A percentile compares a stretch with the other conserved stretches of the same genome.
Conservation (phyloP, 2,888 invertebrate species). For the Harpagoxenus sublaevis region DNA sequence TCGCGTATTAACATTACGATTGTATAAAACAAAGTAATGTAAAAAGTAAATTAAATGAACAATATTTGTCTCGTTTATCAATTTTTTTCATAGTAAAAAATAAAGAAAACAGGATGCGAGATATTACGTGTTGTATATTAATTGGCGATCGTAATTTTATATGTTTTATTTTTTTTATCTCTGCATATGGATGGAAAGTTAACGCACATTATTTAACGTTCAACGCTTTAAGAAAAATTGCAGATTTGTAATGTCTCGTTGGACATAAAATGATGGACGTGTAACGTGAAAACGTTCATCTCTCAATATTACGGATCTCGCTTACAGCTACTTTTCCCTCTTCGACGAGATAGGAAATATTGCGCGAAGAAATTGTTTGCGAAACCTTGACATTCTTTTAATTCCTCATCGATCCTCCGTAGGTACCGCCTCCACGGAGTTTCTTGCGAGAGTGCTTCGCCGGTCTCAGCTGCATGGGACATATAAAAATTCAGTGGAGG, state of each 20-base stretch:
- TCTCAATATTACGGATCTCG: constrained; percentile 15
- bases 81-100: background rate
- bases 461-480: constrained; percentile 23
- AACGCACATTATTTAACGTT: background rate
- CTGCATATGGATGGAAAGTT: background rate
- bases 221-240: background rate
- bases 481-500: constrained; percentile 46
- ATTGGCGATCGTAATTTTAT: background rate
- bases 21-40: background rate
- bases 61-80: background rate
- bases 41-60: background rate
- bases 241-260: background rate
- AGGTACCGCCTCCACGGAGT: background rate
- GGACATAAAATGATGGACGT: background rate
- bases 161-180: background rate
- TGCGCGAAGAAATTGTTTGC: constrained; percentile 19
- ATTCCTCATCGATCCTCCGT: constrained; percentile 39
- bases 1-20: background rate
- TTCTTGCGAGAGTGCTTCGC: constrained; percentile 7
- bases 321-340: background rate
- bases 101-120: background rate
- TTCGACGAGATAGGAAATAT: constrained; percentile 10
- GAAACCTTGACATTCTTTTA: constrained; percentile 54
- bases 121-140: background rate
- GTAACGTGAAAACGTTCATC: constrained; percentile 12